Base-by-base conservation (phyloP, 2,797 vertebrate species). In the Enteromius trimaculatus region DNA sequence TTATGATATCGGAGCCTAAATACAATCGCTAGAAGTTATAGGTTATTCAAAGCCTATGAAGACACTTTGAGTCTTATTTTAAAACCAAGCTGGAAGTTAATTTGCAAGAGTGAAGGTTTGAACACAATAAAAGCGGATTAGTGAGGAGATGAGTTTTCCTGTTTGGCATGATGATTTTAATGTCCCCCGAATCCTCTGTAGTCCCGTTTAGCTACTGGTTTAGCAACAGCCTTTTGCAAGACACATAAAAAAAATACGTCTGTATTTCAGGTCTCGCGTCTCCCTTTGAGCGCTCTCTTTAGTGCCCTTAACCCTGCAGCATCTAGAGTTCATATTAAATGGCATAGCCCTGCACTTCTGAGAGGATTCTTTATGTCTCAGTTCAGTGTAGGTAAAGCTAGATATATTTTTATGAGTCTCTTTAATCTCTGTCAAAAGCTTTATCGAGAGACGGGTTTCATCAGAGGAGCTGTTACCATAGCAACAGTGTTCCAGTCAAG, bases 401-500 rank as follows among this genome's bases (percentile, higher is more conserved):
- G 66, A 69, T 82, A 42, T 78, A 85, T 77, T 71, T 78, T 62
- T 70, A 85, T 81, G 55, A 79, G 69, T 85, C 37, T 78, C 75
- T 82, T 85, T 82, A 82, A 85, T 85, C 83, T 85, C 34, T 77
- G 9, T 6, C 74, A 81, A 70, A 76, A 82, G 62, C 84, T 82
- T 88, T 81, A 90, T 89, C 84, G 70, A 79, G 86, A 81, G 58
- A 86, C 58, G 58, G 83, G 83, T 66, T 37, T 70, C 23, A 75
- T 68, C 64, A 58, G 49, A 75, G 44, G n/a, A 79, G 26, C 31
- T 31, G 90, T 91, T 90, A 77, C 90, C 85, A 90, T 89, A 82
- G 90, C 77, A 90, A 92, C 90, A 29, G 2, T 17, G 77, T 84
- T 85, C 81, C 60, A 77, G 23, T 83, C 49, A 72, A 82, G 81